These are phyloP conservation scores for Spodoptera frugiperda DNA, from an alignment of 1,140 invertebrate species.

Conservation along the genomic window DNA sequence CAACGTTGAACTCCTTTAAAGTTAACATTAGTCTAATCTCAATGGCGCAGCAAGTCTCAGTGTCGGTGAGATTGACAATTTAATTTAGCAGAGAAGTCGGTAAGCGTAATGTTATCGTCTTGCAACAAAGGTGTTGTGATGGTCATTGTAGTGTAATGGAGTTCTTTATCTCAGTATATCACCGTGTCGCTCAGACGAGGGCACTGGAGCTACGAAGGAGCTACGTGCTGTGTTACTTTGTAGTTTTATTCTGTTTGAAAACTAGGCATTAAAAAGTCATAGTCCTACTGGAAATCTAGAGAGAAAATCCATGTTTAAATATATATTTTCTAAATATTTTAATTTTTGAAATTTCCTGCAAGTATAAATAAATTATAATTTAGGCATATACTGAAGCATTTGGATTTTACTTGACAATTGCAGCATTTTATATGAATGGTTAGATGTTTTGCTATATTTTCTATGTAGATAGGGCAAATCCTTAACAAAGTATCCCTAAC, in stretches of 20 bases:
- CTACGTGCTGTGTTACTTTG: background rate
- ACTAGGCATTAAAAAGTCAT: too few species aligned
- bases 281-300: too few species aligned
- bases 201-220: constrained; percentile 35
- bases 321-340: too few species aligned
- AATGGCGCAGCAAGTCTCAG: background rate
- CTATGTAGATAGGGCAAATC: too few species aligned
- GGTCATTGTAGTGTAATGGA: constrained; percentile 69
- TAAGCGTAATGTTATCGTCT: background rate
- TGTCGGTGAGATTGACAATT: background rate
- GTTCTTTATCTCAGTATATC: constrained; percentile 73
- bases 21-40: background rate
- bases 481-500: too few species aligned
- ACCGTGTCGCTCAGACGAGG: constrained; percentile 57
- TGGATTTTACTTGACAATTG: too few species aligned
- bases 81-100: constrained; percentile 3
- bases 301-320: too few species aligned
- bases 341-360: too few species aligned
- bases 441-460: too few species aligned
- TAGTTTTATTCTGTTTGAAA: background rate
- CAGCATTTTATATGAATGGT: too few species aligned
- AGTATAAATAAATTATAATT: too few species aligned
- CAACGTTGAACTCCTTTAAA: background rate
- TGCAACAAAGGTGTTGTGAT: constrained; percentile 58
- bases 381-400: too few species aligned